Base-by-base conservation (phyloP, 2,797 vertebrate genomes). In the Ataeniobius toweri region DNA sequence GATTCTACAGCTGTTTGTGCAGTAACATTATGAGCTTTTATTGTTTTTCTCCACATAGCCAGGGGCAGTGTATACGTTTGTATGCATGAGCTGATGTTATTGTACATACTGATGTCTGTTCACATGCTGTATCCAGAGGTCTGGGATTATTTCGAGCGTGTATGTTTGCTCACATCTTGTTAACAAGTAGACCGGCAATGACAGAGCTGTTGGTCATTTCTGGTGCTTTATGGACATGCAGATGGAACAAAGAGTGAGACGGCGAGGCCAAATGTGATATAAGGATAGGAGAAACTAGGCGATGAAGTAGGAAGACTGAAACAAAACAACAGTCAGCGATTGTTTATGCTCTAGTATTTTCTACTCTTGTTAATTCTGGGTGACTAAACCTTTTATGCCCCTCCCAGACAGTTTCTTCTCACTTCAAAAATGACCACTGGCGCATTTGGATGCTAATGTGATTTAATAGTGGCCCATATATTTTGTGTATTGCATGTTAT, bases 321-420 rank as follows among this genome's bases (percentile, higher is more conserved):
- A 80, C 70, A 74, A 80, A 76, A 70, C 74, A 71, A 80, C 71
- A 78, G 69, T 61, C 73, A 70, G 73, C 61, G 53, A n/a, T 72
- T 83, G 63, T 85, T 86, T 78, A 77, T 79, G 67, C 80, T 74
- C 58, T 53, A 80, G 39, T 84, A 73, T 82, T 74, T 71, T 76
- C 67, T 82, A 67, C n/a, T 22, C 39, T 46, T 48, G 69, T 85
- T 86, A 80, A 53, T 76, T 83, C 72, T 75, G 71, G 75, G 41
- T 83, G 85, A 80, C 75, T 87, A 55, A 80, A 83, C 67, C 79
- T 83, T 70, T 88, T 86, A 73, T 81, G 77, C 31, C 74, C 77
- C 78, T 83, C 79, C 75, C 77, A 73, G 76, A 75, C 53, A 65
- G 78, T 61, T 61, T 51, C 6, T 61, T 71, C 55, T 61, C 36